These are phyloP conservation scores for Lepidurus couesii DNA, from an alignment of 1,140 invertebrate species.

Conservation along the genomic window DNA sequence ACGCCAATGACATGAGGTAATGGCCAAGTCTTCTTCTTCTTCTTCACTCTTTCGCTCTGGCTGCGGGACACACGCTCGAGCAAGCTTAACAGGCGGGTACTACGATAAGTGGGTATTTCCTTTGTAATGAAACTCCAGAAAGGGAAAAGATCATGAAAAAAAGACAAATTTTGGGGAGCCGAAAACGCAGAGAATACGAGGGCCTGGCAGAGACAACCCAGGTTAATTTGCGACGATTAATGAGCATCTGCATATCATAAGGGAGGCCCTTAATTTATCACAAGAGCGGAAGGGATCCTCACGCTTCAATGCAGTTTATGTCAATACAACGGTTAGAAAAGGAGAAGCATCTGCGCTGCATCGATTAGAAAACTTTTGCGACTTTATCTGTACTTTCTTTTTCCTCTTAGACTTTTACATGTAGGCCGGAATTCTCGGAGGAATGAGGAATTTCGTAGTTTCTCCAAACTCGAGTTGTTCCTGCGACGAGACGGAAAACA, in stretches of 20 bases:
- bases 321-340: background rate
- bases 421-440: too few relatives aligned
- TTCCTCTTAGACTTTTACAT: too few relatives aligned
- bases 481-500: too few relatives aligned
- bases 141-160: background rate
- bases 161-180: background rate
- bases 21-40: too few relatives aligned
- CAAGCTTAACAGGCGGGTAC: too few relatives aligned
- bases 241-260: constrained; percentile 15
- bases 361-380: background rate
- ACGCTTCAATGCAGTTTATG: background rate
- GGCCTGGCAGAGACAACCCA: background rate
- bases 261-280: constrained; percentile 15
- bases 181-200: background rate
- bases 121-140: background rate
- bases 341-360: constrained; percentile 8
- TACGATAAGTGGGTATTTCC: background rate
- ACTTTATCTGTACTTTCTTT: background rate
- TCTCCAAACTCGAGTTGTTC: too few relatives aligned
- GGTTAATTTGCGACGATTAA: constrained; percentile 22
- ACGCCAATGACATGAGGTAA: background rate
- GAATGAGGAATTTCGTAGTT: too few relatives aligned
- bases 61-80: too few relatives aligned
- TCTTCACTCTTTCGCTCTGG: too few relatives aligned
- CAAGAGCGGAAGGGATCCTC: background rate